These are phyloP conservation scores for Troglohyphantes excavatus DNA, from an alignment of 2,888 invertebrate genomes.

Conservation along the genomic window DNA sequence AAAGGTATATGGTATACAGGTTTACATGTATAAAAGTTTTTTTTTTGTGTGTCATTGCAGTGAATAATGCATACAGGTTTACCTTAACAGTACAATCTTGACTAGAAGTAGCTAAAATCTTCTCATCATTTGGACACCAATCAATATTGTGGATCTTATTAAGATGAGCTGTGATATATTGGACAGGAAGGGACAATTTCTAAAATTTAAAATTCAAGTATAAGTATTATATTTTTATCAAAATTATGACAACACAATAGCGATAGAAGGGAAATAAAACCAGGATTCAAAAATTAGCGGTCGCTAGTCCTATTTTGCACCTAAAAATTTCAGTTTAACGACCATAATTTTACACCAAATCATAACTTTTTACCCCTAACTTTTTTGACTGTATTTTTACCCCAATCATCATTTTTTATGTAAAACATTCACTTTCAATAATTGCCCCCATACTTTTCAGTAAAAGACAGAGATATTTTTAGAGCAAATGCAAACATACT, in stretches of 20 bases:
- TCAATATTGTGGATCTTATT: constrained; percentile 95
- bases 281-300: not conserved
- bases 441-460: too few relatives aligned
- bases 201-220: constrained; percentile 7
- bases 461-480: too few relatives aligned
- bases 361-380: not conserved
- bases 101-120: constrained; percentile 88
- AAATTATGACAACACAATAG: too few relatives aligned
- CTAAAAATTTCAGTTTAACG: too few relatives aligned
- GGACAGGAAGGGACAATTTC: constrained; percentile 86
- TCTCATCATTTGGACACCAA: constrained; percentile 87
- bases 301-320: too few relatives aligned
- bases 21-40: not conserved
- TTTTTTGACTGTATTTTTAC: too few relatives aligned
- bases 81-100: constrained; percentile 95
- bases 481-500: too few relatives aligned
- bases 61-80: not conserved
- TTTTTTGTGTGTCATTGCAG: not conserved
- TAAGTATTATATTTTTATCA: too few relatives aligned
- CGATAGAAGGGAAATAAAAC: too few relatives aligned
- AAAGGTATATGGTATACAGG: not conserved
- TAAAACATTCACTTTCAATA: too few relatives aligned
- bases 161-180: constrained; percentile 96
- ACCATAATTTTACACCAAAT: too few relatives aligned
- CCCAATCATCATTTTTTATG: too few relatives aligned